These are phyloP conservation scores for Nemotelus pantherinus DNA, from an alignment of 2,888 invertebrate genomes.

Conservation along the genomic window DNA sequence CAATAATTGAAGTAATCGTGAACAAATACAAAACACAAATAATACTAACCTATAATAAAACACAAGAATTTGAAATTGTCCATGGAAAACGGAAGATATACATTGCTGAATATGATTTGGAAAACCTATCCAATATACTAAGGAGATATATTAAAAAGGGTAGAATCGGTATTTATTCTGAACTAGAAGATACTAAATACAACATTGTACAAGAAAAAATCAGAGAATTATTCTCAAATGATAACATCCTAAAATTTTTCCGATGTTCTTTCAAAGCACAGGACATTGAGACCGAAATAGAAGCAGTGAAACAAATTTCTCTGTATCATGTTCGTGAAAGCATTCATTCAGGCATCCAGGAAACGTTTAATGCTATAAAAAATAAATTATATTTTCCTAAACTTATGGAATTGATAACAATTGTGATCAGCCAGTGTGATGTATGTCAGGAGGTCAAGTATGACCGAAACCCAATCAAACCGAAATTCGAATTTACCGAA, in stretches of 20 bases:
- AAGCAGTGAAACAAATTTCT: conserved; percentile 46
- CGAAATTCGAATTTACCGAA: conserved; percentile 21
- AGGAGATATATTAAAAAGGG: conserved; percentile 22
- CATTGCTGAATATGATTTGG: conserved; percentile 43
- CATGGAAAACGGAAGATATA: neutral
- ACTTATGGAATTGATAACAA: conserved; percentile 30
- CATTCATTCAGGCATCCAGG: conserved; percentile 45
- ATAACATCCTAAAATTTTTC: conserved; percentile 30
- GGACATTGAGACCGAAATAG: conserved; percentile 43
- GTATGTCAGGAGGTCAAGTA: neutral
- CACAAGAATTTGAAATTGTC: neutral
- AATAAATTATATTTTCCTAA: conserved; percentile 49
- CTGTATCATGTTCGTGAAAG: conserved; percentile 51
- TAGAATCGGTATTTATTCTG: conserved; percentile 13
- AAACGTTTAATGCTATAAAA: conserved; percentile 44
- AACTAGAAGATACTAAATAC: conserved; percentile 46
- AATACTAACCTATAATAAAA: neutral
- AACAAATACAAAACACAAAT: conserved; percentile 3
- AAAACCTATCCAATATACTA: conserved; percentile 7
- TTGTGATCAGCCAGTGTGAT: conserved; percentile 10
- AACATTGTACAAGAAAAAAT: conserved; percentile 47
- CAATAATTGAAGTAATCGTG: neutral
- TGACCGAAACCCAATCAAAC: neutral
- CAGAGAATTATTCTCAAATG: conserved; percentile 48
- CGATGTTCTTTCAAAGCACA: conserved; percentile 28